Conservation (phyloP, 2,113 vertebrate species). For the Oncorhynchus clarkii region DNA sequence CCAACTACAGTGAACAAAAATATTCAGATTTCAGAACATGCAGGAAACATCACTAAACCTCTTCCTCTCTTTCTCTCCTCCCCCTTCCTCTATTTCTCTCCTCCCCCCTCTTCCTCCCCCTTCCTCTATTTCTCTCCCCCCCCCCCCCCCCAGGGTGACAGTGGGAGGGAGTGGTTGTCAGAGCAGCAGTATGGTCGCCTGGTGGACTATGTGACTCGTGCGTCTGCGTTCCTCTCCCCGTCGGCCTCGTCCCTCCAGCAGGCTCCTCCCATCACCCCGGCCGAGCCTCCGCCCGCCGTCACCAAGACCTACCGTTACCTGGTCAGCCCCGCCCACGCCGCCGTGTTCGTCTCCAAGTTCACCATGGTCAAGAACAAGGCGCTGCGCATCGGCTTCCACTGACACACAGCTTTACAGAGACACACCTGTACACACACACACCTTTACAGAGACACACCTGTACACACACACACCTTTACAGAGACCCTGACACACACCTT, state of each 20-base stretch:
- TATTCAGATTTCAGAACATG: no score
- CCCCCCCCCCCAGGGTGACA: constrained; percentile 73
- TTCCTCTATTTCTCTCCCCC: constrained; percentile 1
- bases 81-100: not conserved
- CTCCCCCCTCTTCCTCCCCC: not conserved
- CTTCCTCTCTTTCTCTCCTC: not conserved
- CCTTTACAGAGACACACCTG: no score
- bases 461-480: no score
- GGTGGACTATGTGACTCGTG: constrained; percentile 85
- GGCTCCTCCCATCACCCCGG: constrained; percentile 59
- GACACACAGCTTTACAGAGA: constrained; percentile 19
- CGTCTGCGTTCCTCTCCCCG: constrained; percentile 78
- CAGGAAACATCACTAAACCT: no score
- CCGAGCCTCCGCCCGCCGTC: constrained; percentile 72
- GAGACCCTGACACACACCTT: no score
- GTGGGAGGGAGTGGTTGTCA: constrained; percentile 81
- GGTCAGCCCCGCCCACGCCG: constrained; percentile 79
- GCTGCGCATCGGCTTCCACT: constrained; percentile 87
- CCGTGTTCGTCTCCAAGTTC: constrained; percentile 93
- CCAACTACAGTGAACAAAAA: no score
- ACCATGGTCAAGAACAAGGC: constrained; percentile 91
- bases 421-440: not conserved
- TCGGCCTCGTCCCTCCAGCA: constrained; percentile 56
- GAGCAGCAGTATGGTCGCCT: constrained; percentile 92
- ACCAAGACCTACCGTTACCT: constrained; percentile 86